Evolutionary conservation across 2,797 vertebrate genomes (phyloP), one percentile per base, ranked within the genome.

Genomic region (Scomberomorus guttatus): DNA sequence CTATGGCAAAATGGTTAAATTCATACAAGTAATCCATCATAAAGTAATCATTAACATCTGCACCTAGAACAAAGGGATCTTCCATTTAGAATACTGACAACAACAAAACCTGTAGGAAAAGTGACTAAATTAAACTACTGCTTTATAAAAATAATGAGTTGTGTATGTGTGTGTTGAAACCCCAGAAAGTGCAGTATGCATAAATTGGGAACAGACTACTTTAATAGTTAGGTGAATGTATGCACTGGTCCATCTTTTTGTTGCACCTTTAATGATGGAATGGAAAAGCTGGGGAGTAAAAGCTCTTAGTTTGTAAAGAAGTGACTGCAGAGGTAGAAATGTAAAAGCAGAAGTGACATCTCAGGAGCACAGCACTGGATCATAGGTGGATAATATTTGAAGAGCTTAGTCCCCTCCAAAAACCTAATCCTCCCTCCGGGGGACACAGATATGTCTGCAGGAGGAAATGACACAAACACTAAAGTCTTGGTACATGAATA

Each of bases 321-420:
- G 39, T 60, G 66, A 67, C 32, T 46, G 61, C 20, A 42, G 48
- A 50, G 75, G 68, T 68, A 58, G 25, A 80, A 51, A 72, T 58
- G 51, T 61, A 44, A 71, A 76, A 51, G 25, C 50, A 72, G 57
- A 75, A 69, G 67, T 70, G 75, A 72, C 78, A 74, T 50, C 72
- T 68, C 42, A 71, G 66, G 69, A 75, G 64, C 52, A 52, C 69
- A 72, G 75, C 70, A 59, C 75, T 77, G 79, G 75, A 65, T 78
- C 42, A 58, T 67, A 68, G 68, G 22, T 61, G 77, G 81, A 57
- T 79, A 63, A 83, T 71, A 77, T 81, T 54, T 83, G 73, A 78
- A 80, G 74, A 82, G 82, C 74, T 84, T 81, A 71, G 73, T 60
- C 58, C n/a, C 70, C 52, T 72, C 46, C 37, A 62, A 78, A 60